phyloP scores from a whole-genome alignment of 2,888 invertebrate species.

The Ashinkailepas kermadecensis region DNA sequence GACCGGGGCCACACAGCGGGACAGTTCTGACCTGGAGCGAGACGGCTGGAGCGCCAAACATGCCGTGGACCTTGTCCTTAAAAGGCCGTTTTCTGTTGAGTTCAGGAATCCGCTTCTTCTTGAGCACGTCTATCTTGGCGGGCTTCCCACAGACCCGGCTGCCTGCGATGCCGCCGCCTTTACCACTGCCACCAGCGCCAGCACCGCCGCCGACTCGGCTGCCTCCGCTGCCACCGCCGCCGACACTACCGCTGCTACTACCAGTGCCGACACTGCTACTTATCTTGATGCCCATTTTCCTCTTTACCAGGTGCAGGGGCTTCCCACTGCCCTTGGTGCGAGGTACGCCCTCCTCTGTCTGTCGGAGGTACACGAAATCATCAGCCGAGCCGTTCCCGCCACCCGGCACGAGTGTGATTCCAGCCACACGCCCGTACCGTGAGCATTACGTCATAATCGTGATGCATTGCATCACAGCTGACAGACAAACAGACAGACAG shows the following conservation, averaged over 20 bases:
- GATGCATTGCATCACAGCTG: too few relatives aligned
- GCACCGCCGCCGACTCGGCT: slow-evolving; percentile 14
- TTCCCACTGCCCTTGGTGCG: slow-evolving; percentile 24
- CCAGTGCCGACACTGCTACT: slow-evolving; percentile 29
- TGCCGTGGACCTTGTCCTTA: slow-evolving; percentile 79
- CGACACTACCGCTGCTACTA: not conserved
- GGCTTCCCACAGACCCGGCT: not conserved
- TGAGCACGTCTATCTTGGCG: slow-evolving; percentile 23
- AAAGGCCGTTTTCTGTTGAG: slow-evolving; percentile 75
- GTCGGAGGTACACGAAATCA: not conserved
- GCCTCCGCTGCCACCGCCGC: too few relatives aligned
- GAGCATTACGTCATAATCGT: too few relatives aligned
- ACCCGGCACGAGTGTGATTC: too few relatives aligned
- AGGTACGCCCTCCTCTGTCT: not conserved
- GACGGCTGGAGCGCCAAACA: slow-evolving; percentile 70
- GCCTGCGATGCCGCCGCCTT: slow-evolving; percentile 34
- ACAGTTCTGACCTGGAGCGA: slow-evolving; percentile 53
- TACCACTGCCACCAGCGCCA: slow-evolving; percentile 22
- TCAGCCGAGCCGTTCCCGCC: too few relatives aligned
- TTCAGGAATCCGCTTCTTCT: slow-evolving; percentile 52
- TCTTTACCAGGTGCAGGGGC: slow-evolving; percentile 31
- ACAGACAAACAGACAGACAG: too few relatives aligned
- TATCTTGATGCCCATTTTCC: slow-evolving; percentile 30
- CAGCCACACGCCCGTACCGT: too few relatives aligned
- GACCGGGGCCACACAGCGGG: not conserved